Evolutionary conservation across 1,140 invertebrate genomes (phyloP).

Genomic region (Pemphigus obesinymphae): DNA sequence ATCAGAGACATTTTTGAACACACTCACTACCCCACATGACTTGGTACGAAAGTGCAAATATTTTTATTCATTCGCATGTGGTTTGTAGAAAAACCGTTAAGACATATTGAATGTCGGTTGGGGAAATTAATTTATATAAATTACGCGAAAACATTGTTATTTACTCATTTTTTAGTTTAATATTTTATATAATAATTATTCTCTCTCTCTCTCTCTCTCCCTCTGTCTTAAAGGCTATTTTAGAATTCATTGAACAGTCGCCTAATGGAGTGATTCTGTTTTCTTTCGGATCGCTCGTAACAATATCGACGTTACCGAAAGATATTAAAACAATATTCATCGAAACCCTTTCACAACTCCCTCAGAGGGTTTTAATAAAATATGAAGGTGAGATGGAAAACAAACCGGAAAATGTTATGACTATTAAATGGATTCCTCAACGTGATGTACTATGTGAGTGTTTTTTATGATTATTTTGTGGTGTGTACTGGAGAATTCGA

Average conservation of each 20-base stretch:
- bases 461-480: background rate
- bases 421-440: slow-evolving; percentile 61
- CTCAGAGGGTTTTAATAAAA: slow-evolving; percentile 61
- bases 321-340: slow-evolving; percentile 58
- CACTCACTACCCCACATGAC: too few relatives aligned
- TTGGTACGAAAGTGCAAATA: too few relatives aligned
- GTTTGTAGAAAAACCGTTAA: too few relatives aligned
- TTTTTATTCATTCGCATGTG: too few relatives aligned
- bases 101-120: too few relatives aligned
- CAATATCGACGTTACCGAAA: slow-evolving; percentile 52
- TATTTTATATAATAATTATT: too few relatives aligned
- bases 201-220: too few relatives aligned
- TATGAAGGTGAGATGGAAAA: slow-evolving; percentile 55
- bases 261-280: slow-evolving; percentile 64
- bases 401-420: slow-evolving; percentile 56
- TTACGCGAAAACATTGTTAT: too few relatives aligned
- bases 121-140: too few relatives aligned
- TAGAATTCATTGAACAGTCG: slow-evolving; percentile 57
- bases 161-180: too few relatives aligned
- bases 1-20: too few relatives aligned
- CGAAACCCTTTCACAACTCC: slow-evolving; percentile 57
- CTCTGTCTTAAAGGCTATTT: too few relatives aligned
- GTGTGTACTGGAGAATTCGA: background rate
- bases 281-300: slow-evolving; percentile 59
- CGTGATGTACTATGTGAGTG: slow-evolving; percentile 55